Conservation (phyloP, 2,797 vertebrate species). For the Gymnoscopelus microlampas region DNA sequence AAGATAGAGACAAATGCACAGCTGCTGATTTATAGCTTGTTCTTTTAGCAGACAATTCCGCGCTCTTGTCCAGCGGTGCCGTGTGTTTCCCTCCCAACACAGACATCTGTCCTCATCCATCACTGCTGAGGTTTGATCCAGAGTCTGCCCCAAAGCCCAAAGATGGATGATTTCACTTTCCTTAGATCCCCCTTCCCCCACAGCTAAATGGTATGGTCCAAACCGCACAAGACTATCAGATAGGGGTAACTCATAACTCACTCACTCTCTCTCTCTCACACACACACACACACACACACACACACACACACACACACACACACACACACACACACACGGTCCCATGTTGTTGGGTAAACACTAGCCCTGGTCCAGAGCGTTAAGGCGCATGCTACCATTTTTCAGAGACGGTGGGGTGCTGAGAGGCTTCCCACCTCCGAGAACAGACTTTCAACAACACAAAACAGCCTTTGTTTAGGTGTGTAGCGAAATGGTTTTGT, state of each 20-base stretch:
- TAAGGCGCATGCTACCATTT: too few relatives aligned
- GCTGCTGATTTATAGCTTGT: too few relatives aligned
- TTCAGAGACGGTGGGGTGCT: too few relatives aligned
- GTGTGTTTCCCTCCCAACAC: conserved; percentile 23
- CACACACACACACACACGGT: neutral
- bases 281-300: neutral
- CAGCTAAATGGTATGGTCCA: conserved; percentile 46
- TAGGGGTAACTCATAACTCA: neutral
- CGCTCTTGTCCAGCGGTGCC: conserved; percentile 7
- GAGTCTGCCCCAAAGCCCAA: conserved; percentile 56
- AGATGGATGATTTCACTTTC: conserved; percentile 68
- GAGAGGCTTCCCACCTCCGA: too few relatives aligned
- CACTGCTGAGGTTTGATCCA: conserved; percentile 51
- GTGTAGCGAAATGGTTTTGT: too few relatives aligned
- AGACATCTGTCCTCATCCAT: conserved; percentile 58
- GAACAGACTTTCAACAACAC: too few relatives aligned
- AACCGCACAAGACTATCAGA: conserved; percentile 33
- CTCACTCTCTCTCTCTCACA: too few relatives aligned
- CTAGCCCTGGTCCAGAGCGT: too few relatives aligned
- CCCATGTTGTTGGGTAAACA: too few relatives aligned
- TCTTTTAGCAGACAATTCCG: conserved; percentile 9
- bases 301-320: neutral
- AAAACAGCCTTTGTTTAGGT: too few relatives aligned
- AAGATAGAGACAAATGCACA: too few relatives aligned
- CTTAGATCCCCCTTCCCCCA: conserved; percentile 22